Base-by-base conservation (phyloP, 2,797 vertebrate genomes). In the Halcyon chelicuti region DNA sequence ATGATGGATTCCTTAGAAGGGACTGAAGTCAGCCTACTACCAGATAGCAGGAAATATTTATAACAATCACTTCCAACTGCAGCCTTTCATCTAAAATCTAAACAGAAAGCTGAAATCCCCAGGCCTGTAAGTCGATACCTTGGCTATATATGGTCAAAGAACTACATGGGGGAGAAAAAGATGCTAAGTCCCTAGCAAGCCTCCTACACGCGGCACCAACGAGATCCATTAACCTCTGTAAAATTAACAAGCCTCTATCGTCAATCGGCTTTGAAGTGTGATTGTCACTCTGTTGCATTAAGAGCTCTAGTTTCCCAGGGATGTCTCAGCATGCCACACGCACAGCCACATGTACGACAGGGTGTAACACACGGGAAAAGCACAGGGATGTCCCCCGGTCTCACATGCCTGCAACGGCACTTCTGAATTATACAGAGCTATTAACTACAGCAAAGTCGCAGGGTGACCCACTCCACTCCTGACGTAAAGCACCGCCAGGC, bases 141-240 rank as follows among this genome's bases (percentile, higher is more conserved):
- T 97, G 94, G 86, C 98, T 98, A 98, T 98, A 98, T 98, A 97
- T 97, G 97, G 97, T 95, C 96, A 97, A 91, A 98, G 95, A 97
- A 96, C 85, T 92, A 90, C 73, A 28, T 5, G 8, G 60, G 86
- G 74, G 72, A 85, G 66, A 86, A 87, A 87, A 96, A 94, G 95
- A 96, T 91, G 93, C 80, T 62, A 60, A 84, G 79, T 92, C 86
- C 91, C 58, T 81, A 91, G 93, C 85, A 84, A 81, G 75, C 81
- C 95, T 95, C 70, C n/a, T 29, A 67, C 85, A 29, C 46, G 46
- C 5, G 8, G 91, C 91, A 94, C 94, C 88, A 29, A 49, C 2
- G 54, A 93, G 96, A 97, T 93, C 94, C 92, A 83, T 97, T 97
- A 97, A 94, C 85, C 78, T 95, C 89, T 65, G 93, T 62, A 93